Percentiles rank a stretch among this genome's conserved stretches.
These are phyloP conservation scores for Ptyas mucosa DNA, from an alignment of 2,113 vertebrate species.

Conservation along the genomic window DNA sequence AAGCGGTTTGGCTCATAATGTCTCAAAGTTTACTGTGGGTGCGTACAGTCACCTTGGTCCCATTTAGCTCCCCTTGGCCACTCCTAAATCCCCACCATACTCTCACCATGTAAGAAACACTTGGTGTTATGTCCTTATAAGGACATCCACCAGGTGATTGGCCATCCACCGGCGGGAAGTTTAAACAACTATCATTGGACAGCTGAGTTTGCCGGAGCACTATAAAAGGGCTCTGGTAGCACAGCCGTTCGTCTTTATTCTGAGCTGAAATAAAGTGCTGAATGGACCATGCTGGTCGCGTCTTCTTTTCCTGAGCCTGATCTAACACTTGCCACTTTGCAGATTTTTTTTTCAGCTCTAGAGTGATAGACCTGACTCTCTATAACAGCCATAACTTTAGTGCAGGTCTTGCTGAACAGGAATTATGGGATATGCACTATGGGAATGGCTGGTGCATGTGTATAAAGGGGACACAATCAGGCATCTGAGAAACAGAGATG, in stretches of 20 bases:
- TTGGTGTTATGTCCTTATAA: too few relatives aligned
- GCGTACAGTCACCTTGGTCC: neutral
- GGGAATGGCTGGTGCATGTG: neutral
- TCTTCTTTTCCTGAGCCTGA: too few relatives aligned
- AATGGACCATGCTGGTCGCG: too few relatives aligned
- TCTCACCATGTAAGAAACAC: neutral
- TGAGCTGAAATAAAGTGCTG: too few relatives aligned
- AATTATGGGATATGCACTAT: neutral
- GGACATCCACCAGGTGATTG: too few relatives aligned
- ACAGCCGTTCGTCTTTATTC: too few relatives aligned
- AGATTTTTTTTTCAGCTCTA: neutral
- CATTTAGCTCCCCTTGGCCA: neutral
- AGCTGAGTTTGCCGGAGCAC: too few relatives aligned
- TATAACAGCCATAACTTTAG: neutral
- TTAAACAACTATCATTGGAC: too few relatives aligned
- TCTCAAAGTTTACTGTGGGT: neutral
- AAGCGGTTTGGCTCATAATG: neutral
- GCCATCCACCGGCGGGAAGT: too few relatives aligned
- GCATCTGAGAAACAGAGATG: neutral
- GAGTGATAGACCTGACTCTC: neutral
- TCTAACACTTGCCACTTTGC: neutral
- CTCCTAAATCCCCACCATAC: neutral
- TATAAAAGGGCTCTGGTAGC: too few relatives aligned
- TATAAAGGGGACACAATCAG: neutral
- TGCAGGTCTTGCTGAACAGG: neutral